Evolutionary conservation across 2,888 invertebrate species (phyloP).

Genomic region (Escarpia spicata): DNA sequence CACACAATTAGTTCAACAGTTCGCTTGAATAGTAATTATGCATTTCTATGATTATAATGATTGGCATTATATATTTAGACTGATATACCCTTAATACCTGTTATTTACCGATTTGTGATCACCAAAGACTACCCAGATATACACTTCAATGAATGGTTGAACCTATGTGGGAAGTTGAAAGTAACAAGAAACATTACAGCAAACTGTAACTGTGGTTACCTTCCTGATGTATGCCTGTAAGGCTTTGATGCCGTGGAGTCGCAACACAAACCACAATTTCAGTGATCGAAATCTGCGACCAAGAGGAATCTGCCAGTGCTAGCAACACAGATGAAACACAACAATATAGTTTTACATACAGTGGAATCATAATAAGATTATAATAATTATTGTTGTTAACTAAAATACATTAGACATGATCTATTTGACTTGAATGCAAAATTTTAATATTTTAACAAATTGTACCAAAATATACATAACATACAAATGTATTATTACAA

Average conservation of each 20-base stretch:
- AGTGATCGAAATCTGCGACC: constrained; percentile 88
- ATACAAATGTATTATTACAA: not conserved
- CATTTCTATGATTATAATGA: not conserved
- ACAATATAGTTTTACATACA: constrained; percentile 20
- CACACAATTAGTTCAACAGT: not conserved
- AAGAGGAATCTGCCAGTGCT: constrained; percentile 88
- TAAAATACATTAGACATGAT: not conserved
- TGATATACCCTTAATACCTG: no score
- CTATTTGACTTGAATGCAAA: not conserved
- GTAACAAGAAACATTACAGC: not conserved
- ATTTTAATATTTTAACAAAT: not conserved
- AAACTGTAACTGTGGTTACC: constrained; percentile 64
- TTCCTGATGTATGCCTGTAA: constrained; percentile 81
- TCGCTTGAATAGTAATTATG: not conserved
- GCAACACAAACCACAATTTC: constrained; percentile 92
- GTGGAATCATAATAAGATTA: not conserved
- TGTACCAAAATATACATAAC: constrained; percentile 13
- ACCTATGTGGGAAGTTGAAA: not conserved
- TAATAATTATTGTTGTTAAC: not conserved
- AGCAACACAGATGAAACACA: constrained; percentile 60
- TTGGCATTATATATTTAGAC: not conserved
- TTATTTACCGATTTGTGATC: no score
- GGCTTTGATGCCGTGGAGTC: constrained; percentile 82
- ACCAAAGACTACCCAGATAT: not conserved
- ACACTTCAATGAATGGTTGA: not conserved